Base-by-base conservation (phyloP, 2,888 invertebrate species). In the Parnassius apollo region DNA sequence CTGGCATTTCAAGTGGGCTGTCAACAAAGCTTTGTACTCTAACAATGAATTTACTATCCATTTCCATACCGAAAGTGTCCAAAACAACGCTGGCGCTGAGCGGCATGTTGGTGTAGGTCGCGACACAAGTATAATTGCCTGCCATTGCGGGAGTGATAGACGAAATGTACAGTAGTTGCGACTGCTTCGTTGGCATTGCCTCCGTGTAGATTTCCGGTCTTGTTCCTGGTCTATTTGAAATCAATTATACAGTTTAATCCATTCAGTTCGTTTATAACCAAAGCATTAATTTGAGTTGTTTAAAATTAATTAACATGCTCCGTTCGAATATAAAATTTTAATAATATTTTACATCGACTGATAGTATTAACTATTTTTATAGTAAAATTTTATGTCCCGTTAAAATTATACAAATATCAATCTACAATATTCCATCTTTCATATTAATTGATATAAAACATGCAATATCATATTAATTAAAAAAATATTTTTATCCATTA, bases 41-140 rank as follows among this genome's bases (percentile, higher is more conserved):
- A 35, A 18, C 13, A 50, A 64, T 60, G 57, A 64, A 62, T 61
- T 57, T 59, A 53, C 51, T 60, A 59, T n/a, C n/a, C n/a, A n/a
- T 59, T 9, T 61, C 74, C 81, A 78, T 77, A 88, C 85, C 78
- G 78, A 95, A 96, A 65, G 96, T 95, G 74, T 94, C 94, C 75
- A 97, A 93, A 73, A 92, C 88, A 52, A 96, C 95, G 66, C 93
- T 93, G 62, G 94, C 94, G 71, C 89, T 92, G 59, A 97, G 85
- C 45, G 92, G 89, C 76, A 95, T 93, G 63, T 95, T 94, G 65
- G 96, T 95, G 85, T 97, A 97, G 65, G 93, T 94, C n/a, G 96
- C 96, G 42, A 93, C 93, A 79, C 98, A 98, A 66, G 94, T 96
- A 88, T 97, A 98, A 72, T 91, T 93, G 64, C 97, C 97, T 48